Conservation (phyloP, 2,888 invertebrate genomes). For the Dyspetes luteomarginatus region DNA sequence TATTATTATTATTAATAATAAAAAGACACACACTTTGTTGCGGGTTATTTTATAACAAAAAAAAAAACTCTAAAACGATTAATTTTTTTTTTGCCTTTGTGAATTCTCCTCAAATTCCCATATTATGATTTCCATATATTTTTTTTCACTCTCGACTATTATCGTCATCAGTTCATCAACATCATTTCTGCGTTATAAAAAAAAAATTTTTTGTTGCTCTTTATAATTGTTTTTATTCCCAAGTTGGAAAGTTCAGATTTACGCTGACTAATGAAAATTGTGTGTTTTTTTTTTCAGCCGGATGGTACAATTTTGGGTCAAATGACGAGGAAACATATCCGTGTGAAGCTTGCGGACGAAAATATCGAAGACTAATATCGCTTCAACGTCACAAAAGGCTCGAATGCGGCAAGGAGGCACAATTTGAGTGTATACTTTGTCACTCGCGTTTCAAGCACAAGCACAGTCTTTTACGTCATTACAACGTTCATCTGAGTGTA, state of each 20-base stretch:
- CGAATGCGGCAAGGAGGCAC: conserved; percentile 84
- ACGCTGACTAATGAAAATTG: conserved; percentile 54
- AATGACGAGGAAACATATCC: conserved; percentile 72
- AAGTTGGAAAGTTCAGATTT: conserved; percentile 35
- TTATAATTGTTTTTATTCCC: not conserved
- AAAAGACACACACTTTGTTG: conserved; percentile 79
- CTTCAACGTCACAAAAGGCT: conserved; percentile 83
- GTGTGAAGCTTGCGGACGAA: conserved; percentile 79
- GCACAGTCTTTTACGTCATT: conserved; percentile 79
- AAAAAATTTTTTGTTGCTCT: conserved; percentile 13
- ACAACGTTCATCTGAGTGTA: conserved; percentile 64
- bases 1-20: conserved; percentile 67
- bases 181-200: not conserved
- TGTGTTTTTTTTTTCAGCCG: conserved; percentile 74
- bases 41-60: conserved; percentile 77
- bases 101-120: conserved; percentile 31
- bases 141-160: conserved; percentile 52
- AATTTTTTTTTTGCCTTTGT: conserved; percentile 12
- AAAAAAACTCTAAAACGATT: conserved; percentile 45
- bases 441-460: conserved; percentile 80
- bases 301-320: conserved; percentile 66
- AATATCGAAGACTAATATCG: conserved; percentile 77
- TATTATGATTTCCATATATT: conserved; percentile 13
- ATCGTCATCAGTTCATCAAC: conserved; percentile 50
- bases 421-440: conserved; percentile 83